These are phyloP conservation scores for Oreortyx pictus DNA, from an alignment of 2,797 vertebrate genomes.

Conservation along the genomic window DNA sequence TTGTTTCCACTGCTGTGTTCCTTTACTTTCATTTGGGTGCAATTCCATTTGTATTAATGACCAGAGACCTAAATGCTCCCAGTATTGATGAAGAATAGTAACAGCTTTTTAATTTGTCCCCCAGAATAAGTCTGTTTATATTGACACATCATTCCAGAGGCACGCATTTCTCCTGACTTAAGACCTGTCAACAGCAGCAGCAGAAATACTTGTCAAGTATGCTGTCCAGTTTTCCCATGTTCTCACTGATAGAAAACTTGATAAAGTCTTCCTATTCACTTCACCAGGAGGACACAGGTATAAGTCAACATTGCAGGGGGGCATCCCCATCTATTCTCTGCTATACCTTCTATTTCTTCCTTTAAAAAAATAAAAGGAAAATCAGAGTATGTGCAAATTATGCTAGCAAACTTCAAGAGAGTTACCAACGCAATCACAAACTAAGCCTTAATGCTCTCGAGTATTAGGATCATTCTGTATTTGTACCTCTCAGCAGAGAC, in stretches of 20 bases:
- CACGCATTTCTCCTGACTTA: too few relatives aligned
- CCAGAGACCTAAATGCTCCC: neutral
- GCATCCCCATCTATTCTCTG: neutral
- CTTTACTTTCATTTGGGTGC: neutral
- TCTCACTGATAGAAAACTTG: neutral
- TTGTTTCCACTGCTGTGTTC: neutral
- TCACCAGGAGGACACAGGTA: neutral
- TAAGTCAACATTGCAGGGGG: neutral
- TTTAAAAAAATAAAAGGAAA: neutral
- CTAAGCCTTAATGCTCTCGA: neutral
- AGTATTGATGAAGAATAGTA: neutral
- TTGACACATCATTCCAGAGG: too few relatives aligned
- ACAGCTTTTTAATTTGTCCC: too few relatives aligned
- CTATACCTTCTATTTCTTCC: neutral
- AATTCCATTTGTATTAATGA: neutral
- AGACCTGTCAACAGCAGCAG: neutral
- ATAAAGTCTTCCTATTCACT: neutral
- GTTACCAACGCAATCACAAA: neutral
- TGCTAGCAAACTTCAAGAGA: neutral
- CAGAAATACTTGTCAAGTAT: neutral
- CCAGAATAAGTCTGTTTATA: too few relatives aligned
- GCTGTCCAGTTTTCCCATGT: neutral
- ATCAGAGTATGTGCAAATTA: neutral
- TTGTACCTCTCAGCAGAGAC: slow-evolving; percentile 16
- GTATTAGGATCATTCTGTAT: neutral